These are phyloP conservation scores for Murina feae DNA, from an alignment of 2,113 vertebrate genomes.

Conservation along the genomic window DNA sequence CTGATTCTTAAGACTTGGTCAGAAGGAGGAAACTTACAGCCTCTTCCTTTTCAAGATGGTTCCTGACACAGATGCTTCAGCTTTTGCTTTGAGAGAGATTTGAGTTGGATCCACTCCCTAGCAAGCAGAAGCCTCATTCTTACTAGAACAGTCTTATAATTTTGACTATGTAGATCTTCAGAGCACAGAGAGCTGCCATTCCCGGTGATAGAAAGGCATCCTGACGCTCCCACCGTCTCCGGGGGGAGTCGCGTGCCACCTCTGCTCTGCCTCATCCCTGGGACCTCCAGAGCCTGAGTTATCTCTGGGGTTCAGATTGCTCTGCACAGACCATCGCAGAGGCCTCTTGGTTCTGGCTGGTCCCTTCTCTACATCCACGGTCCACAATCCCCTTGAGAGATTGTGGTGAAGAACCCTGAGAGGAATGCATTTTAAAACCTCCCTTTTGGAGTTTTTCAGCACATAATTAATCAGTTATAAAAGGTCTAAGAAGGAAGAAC, in stretches of 20 bases:
- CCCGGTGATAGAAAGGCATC: not conserved
- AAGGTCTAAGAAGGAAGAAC: not conserved
- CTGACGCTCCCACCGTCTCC: not conserved
- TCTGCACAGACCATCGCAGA: not conserved
- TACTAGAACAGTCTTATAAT: not conserved
- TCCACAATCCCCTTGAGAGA: not conserved
- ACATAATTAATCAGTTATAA: not conserved
- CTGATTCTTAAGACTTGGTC: not conserved
- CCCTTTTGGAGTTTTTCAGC: not conserved
- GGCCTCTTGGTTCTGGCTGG: not conserved
- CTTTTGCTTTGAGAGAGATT: not conserved
- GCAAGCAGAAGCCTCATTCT: not conserved
- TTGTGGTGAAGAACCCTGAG: not conserved
- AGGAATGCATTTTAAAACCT: not conserved
- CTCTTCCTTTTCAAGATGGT: not conserved
- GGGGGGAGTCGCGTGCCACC: not conserved
- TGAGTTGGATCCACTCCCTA: not conserved
- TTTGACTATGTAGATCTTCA: not conserved
- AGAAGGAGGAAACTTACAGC: not conserved
- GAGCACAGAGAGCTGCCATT: not conserved
- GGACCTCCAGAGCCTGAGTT: not conserved
- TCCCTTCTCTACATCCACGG: not conserved
- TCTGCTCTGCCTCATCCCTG: not conserved
- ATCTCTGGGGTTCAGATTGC: not conserved
- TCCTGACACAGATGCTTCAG: not conserved